Evolutionary conservation across 1,140 invertebrate species (phyloP).

Genomic region (Drosophila murphyi): DNA sequence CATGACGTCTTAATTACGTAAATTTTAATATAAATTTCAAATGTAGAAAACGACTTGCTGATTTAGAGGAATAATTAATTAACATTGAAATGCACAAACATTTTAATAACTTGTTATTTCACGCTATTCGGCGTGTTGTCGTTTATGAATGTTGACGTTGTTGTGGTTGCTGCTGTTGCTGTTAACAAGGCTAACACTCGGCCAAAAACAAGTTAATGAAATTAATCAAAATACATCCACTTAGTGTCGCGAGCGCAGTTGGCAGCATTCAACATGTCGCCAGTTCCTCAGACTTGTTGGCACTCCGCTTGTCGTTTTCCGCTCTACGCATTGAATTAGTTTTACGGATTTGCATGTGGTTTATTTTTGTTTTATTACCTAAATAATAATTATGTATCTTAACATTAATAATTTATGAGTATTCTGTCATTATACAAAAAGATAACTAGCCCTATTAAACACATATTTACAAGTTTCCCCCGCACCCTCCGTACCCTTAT

Average conservation of each 20-base stretch:
- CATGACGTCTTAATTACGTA: not conserved
- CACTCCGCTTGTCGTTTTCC: conserved; percentile 7
- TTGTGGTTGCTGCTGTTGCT: conserved; percentile 37
- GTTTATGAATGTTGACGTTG: conserved; percentile 16
- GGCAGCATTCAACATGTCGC: conserved; percentile 58
- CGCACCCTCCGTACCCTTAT: not conserved
- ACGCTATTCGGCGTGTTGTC: conserved; percentile 8
- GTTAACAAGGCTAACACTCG: conserved; percentile 56
- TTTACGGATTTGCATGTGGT: conserved; percentile 41
- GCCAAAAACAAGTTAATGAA: conserved; percentile 64
- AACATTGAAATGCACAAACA: not conserved
- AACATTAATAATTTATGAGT: conserved; percentile 65
- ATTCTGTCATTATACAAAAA: conserved; percentile 56
- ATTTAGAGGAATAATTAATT: conserved; percentile 7
- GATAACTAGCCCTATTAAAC: conserved; percentile 44
- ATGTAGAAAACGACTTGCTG: not conserved
- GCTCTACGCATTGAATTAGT: conserved; percentile 53
- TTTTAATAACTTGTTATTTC: conserved; percentile 43
- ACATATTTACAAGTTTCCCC: conserved; percentile 44
- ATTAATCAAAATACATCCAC: conserved; percentile 59
- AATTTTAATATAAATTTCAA: not conserved
- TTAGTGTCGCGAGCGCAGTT: conserved; percentile 50
- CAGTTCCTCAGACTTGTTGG: conserved; percentile 45
- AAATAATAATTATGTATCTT: conserved; percentile 66
- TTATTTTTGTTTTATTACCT: conserved; percentile 70